Base-by-base conservation (phyloP, 2,888 invertebrate genomes). In the Cepaea hortensis region DNA sequence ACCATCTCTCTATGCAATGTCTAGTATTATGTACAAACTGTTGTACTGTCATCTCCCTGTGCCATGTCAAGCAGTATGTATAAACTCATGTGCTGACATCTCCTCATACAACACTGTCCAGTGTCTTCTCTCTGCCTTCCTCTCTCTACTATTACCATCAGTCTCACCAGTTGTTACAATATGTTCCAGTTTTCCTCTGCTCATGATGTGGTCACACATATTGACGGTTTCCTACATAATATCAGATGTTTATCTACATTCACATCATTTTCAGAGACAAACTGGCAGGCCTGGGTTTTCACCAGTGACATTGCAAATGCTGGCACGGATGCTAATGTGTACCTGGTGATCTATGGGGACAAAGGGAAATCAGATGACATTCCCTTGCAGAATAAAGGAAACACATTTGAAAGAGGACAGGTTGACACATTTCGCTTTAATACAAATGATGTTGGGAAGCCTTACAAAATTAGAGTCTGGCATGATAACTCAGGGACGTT, bases 271-370 rank as follows among this genome's bases (percentile, higher is more conserved):
- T 70, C 91, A 94, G 94, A 92, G 89, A 89, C 89, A 48, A 92
- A 93, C 5, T 94, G 94, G 94, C 92, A 91, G 88, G 91, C 93
- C 7, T 91, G 91, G 90, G 93, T 94, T 13, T 90, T 91, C 85
- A 95, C 95, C 2, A 93, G 93, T 88, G 93, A 94, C 87, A 90
- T 92, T 7, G 90, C 90, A 55, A 89, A 90, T 68, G 94, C 94
- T 0, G 94, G 95, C 35, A 95, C 95, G 0, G 93, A 95, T 87
- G 93, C 94, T 82, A 93, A 94, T 88, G 94, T 95, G 0, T 89
- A 88, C 86, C 87, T 95, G 15, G 92, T 92, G 79, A 90, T 93
- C 7, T 95, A 95, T 88, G 95, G 95, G 23, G 93, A 93, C 73
- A 93, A 93, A 65, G 93, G 93, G 0, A 94, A 94, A 89, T 92